Evolutionary conservation across 2,888 invertebrate species (phyloP), one percentile per base, ranked within the genome.

Genomic region (Hydrotaea cyrtoneurina): DNA sequence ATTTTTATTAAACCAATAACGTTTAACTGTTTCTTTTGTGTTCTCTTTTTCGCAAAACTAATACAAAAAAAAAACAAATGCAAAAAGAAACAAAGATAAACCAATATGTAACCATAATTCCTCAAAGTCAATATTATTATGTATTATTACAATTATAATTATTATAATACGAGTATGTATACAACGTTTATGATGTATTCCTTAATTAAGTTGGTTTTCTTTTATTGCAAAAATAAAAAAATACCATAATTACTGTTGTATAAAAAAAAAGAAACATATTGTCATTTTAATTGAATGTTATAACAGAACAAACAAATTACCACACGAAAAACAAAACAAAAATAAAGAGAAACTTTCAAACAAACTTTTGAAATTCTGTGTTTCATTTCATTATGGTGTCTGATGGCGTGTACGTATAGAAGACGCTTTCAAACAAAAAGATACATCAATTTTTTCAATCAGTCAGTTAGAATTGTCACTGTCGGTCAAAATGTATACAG

Each of bases 221-320:
- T 69, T 83, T 75, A 76, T 77, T 72, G 66, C 53, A 80, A 55
- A 15, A 69, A 7, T 4, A 43, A 69, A 69, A 46, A n/a, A 69
- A n/a, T 46, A 43, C 26, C 31, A 69, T 69, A 71, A 85, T 80
- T 80, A 85, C 82, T 85, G 85, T 85, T 85, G 85, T 85, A 85
- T 46, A 69, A 46, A 31, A 31, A 31, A 31, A 69, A 69, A 19
- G 31, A 64, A 85, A 82, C 82, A 85, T 79, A 85, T 80, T 82
- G 85, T 82, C 82, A 85, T 85, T 85, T 85, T 85, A 85, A 85
- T 85, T 85, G 77, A 85, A 85, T 82, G 86, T 86, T 86, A 86
- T 79, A 77, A 77, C 74, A 72, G 39, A 39, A 39, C 39, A 39
- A 39, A 50, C 80, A 71, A 80, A 79, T 31, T 82, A 83, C 80